Conservation (phyloP, 1,140 invertebrate species). For the Phortica variegata region DNA sequence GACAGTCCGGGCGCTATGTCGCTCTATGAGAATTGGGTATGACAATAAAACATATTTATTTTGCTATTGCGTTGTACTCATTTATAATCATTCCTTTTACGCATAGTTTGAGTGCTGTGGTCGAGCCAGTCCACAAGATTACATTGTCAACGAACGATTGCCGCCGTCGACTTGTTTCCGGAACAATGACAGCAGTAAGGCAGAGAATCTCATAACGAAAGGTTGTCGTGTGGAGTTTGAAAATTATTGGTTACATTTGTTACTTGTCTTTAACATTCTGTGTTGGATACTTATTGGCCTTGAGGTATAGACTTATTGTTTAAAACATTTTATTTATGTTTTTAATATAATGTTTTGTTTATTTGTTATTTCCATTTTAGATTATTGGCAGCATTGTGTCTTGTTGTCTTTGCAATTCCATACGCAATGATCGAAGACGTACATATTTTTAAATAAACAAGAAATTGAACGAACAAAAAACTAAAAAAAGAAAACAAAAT, state of each 20-base stretch:
- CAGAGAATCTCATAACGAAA: slow-evolving; percentile 38
- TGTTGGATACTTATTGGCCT: slow-evolving; percentile 31
- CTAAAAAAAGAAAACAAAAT: too few relatives aligned
- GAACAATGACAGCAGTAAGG: slow-evolving; percentile 31
- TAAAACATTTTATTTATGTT: too few relatives aligned
- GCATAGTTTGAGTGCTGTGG: slow-evolving; percentile 62
- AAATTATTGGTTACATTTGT: slow-evolving; percentile 41
- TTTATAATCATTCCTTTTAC: slow-evolving; percentile 4
- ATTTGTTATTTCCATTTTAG: slow-evolving; percentile 13
- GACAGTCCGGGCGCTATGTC: slow-evolving; percentile 47
- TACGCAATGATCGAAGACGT: slow-evolving; percentile 45
- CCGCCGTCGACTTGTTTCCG: slow-evolving; percentile 33
- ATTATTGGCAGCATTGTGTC: slow-evolving; percentile 34
- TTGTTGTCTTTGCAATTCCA: slow-evolving; percentile 45
- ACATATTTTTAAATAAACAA: slow-evolving; percentile 26
- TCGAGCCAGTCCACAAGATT: slow-evolving; percentile 50
- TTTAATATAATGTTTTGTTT: background rate
- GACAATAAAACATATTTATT: background rate
- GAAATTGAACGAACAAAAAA: too few relatives aligned
- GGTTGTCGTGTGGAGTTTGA: slow-evolving; percentile 46
- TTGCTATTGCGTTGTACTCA: background rate
- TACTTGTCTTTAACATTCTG: slow-evolving; percentile 36
- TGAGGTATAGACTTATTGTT: too few relatives aligned
- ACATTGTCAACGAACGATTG: slow-evolving; percentile 26
- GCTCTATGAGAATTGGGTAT: slow-evolving; percentile 46